Percentiles rank a stretch among this genome's conserved stretches.
These are phyloP conservation scores for Mormyrus lacerda DNA, from an alignment of 2,113 vertebrate species.

Conservation along the genomic window DNA sequence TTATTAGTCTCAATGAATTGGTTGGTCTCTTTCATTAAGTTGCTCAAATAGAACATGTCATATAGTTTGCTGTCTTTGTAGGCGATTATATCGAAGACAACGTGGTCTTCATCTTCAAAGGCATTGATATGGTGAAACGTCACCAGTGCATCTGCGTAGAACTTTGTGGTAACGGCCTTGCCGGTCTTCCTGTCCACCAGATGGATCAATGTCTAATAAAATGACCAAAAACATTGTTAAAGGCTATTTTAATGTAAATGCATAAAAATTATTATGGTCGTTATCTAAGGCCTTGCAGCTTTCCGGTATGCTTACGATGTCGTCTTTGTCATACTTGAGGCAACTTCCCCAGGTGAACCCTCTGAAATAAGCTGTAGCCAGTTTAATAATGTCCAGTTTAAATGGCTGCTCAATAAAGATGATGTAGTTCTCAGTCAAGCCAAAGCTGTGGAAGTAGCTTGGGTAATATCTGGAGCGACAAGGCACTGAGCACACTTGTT, in stretches of 20 bases:
- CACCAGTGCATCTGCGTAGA: constrained; percentile 70
- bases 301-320: constrained; percentile 57
- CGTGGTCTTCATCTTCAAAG: constrained; percentile 71
- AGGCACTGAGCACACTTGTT: constrained; percentile 73
- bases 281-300: not conserved
- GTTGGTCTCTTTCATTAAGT: constrained; percentile 44
- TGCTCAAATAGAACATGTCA: constrained; percentile 79
- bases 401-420: constrained; percentile 86
- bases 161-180: constrained; percentile 57
- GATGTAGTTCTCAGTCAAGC: constrained; percentile 78
- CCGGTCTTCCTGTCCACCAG: constrained; percentile 73
- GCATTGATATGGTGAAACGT: constrained; percentile 87
- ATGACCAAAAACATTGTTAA: not conserved
- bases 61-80: constrained; percentile 76
- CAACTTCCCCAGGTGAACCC: constrained; percentile 81
- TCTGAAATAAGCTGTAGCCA: constrained; percentile 80
- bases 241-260: not conserved
- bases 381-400: constrained; percentile 73
- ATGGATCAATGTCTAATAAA: constrained; percentile 77
- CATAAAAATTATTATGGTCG: not conserved
- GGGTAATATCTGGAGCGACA: constrained; percentile 71
- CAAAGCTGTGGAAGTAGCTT: constrained; percentile 93
- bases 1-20: constrained; percentile 45
- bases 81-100: constrained; percentile 76
- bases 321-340: constrained; percentile 66